Conservation (phyloP, 1,140 invertebrate genomes). For the Tigriopus japonicus region DNA sequence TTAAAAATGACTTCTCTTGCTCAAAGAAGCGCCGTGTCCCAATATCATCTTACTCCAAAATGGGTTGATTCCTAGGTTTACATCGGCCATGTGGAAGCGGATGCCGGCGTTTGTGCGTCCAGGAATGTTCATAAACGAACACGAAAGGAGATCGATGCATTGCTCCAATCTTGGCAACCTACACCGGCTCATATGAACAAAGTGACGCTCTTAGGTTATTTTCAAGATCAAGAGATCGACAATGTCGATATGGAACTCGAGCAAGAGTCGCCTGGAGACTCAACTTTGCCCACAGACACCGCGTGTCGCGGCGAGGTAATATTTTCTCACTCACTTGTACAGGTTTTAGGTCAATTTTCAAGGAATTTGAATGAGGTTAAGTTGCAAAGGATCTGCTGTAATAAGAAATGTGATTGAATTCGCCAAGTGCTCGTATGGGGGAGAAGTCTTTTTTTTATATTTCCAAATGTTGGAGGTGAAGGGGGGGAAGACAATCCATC, state of each 20-base stretch:
- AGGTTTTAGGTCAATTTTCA: not conserved
- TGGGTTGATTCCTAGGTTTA: conserved; percentile 47
- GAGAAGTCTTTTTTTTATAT: not conserved
- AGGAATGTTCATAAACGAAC: conserved; percentile 64
- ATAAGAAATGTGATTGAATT: not conserved
- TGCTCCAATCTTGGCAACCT: conserved; percentile 51
- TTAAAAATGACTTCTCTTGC: too few species aligned
- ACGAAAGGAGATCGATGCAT: conserved; percentile 53
- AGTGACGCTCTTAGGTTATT: not conserved
- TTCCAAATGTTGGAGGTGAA: not conserved
- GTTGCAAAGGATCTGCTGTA: not conserved
- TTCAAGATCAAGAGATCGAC: not conserved
- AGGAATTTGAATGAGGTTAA: too few species aligned
- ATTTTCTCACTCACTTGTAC: not conserved
- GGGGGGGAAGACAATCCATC: not conserved
- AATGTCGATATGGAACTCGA: not conserved
- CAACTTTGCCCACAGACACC: not conserved
- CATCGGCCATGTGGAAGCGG: conserved; percentile 65
- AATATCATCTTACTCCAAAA: too few species aligned
- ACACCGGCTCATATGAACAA: conserved; percentile 45
- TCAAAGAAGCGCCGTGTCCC: too few species aligned
- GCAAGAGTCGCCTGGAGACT: not conserved
- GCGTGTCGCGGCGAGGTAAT: not conserved
- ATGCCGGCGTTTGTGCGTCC: conserved; percentile 49
- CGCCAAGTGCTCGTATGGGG: not conserved